phyloP scores from a whole-genome alignment of 2,113 vertebrate species.

The Micronycteris hirsuta region DNA sequence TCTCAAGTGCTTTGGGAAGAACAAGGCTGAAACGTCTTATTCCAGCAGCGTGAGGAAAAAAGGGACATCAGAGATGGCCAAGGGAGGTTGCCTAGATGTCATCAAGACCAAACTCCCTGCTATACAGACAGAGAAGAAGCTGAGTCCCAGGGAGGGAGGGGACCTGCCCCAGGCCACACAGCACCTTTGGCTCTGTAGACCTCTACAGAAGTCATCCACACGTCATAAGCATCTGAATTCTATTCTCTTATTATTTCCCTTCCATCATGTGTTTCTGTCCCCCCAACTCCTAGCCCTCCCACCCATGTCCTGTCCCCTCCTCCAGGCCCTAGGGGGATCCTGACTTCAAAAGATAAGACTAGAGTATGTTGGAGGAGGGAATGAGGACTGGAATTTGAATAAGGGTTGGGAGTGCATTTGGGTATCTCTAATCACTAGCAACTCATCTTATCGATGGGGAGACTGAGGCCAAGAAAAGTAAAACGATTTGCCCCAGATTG shows the following conservation, averaged over 20 bases:
- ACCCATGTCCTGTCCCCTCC: accelerated
- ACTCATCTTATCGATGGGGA: neutral
- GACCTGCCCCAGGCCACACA: neutral
- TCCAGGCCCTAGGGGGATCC: neutral
- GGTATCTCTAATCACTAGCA: neutral
- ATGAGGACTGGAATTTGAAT: neutral
- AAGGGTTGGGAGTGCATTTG: neutral
- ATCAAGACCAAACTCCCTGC: neutral
- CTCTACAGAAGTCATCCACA: neutral
- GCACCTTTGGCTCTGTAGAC: neutral
- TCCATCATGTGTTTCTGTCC: neutral
- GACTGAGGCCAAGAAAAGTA: neutral
- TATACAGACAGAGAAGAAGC: neutral
- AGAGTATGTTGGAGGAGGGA: neutral
- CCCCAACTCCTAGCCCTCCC: neutral
- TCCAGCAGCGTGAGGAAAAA: neutral
- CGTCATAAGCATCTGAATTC: neutral
- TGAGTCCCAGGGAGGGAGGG: neutral
- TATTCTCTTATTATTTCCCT: neutral
- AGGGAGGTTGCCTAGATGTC: neutral
- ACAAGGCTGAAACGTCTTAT: neutral
- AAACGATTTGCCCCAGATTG: neutral
- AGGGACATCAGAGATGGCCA: neutral
- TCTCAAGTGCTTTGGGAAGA: neutral
- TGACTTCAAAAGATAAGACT: neutral